Evolutionary conservation across 2,888 invertebrate genomes (phyloP), one percentile per base, ranked within the genome.

Genomic region (Eristalis arbustorum): DNA sequence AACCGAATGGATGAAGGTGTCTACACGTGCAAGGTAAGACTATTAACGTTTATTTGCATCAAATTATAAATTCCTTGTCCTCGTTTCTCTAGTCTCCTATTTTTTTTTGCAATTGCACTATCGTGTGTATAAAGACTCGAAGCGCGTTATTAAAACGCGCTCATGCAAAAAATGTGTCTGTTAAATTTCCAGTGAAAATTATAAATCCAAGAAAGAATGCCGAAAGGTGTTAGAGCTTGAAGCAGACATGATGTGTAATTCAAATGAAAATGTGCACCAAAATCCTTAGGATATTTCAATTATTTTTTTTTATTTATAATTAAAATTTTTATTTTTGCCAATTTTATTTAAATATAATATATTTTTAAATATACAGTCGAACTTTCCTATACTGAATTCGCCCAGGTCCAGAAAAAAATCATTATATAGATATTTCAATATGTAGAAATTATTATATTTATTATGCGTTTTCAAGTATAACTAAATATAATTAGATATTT

Each of bases 1-100:
- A 95, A 94, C 82, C 92, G 93, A 25, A 93, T 95, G 42, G 97
- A 98, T 90, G 95, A 95, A 25, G 97, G 97, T 22, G 94, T 95
- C 78, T 97, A 97, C 94, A 96, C 96, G 3, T 97, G 98, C 91
- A 95, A 96, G 90, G 96, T 93, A 49, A 18, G 49, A 49, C 18
- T 49, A 49, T 6, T 14, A n/a, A 42, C 14, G n/a, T 42, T 42
- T 42, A n/a, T 49, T 49, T 49, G 10, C 49, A 49, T 49, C 18
- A 49, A n/a, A 49, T 14, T 18, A 66, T 28, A 59, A 40, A 25
- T 72, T 13, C 37, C 8, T 22, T 37, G 4, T 13, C 22, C n/a
- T 49, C 14, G 42, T 28, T 59, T 13, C 22, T 25, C 18, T 31
- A 57, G 74, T 66, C 31, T 31, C 18, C 14, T 34, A 22, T 57